Evolutionary conservation across 1,140 invertebrate species (phyloP), one percentile per base, ranked within the genome.

Genomic region (Zaprionus lachaisei): DNA sequence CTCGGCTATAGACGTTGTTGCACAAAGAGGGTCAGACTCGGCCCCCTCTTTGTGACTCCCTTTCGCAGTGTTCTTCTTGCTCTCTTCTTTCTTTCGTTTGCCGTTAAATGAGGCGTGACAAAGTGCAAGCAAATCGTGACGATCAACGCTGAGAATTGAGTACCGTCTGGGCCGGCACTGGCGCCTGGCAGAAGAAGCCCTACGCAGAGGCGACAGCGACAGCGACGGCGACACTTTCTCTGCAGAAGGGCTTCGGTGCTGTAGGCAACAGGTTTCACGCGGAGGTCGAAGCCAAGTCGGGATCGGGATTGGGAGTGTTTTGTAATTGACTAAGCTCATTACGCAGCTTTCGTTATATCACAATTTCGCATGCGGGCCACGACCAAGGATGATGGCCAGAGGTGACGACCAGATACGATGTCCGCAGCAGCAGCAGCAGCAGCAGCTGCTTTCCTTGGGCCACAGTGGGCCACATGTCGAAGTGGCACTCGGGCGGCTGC

Each of bases 71-170:
- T 11, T 34, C 31, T 34, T 34, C 9, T 34, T 58, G 24, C 2
- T 47, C 14, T 47, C n/a, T 58, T 14, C 15, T 71, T 34, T 34
- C 37, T 69, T 41, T 54, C 51, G n/a, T 14, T 31, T 47, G 20
- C 49, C 69, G 84, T 85, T 89, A 84, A 89, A 90, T 89, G 84
- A 90, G 81, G 79, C 84, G 84, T 89, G 81, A 90, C 84, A 81
- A 90, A 89, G 81, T 79, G 74, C 78, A 81, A 73, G 78, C 69
- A 74, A 80, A 79, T 64, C 81, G 81, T 72, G 57, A 62, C n/a
- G 55, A 67, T 44, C 60, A 47, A 34, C 28, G 22, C 22, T 12
- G 34, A 38, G 44, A 62, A 61, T 66, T 12, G 44, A 31, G 47
- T 54, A 44, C 54, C 68, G 62, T 12, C 31, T 55, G 70, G 37